These are phyloP conservation scores for Achlya flavicornis DNA, from an alignment of 2,888 invertebrate species.

Conservation along the genomic window DNA sequence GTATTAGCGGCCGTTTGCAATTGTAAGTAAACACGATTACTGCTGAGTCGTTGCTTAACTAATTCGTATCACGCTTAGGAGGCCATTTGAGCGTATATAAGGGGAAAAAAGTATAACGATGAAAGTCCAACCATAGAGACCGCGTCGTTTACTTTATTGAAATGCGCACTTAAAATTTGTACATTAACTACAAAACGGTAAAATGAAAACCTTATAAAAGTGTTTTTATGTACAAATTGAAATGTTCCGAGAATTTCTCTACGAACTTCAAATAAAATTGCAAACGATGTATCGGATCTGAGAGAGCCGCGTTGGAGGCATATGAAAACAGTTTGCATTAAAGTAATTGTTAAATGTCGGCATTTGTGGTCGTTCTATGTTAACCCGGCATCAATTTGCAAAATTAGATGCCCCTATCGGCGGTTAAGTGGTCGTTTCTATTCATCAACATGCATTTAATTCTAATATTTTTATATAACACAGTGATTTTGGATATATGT, in stretches of 20 bases:
- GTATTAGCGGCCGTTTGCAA: constrained; percentile 69
- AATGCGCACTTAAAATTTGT: constrained; percentile 62
- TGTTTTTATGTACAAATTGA: constrained; percentile 64
- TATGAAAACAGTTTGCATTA: constrained; percentile 66
- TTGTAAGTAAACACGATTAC: constrained; percentile 73
- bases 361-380: constrained; percentile 53
- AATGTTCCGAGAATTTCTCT: constrained; percentile 48
- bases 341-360: constrained; percentile 58
- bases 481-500: too few relatives aligned
- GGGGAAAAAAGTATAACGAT: constrained; percentile 53
- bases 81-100: constrained; percentile 45
- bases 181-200: constrained; percentile 49
- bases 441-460: constrained; percentile 41
- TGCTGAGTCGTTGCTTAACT: constrained; percentile 67
- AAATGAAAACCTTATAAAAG: constrained; percentile 57
- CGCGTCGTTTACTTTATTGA: constrained; percentile 59
- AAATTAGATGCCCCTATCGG: constrained; percentile 60
- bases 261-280: constrained; percentile 67
- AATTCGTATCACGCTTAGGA: constrained; percentile 71
- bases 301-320: constrained; percentile 45
- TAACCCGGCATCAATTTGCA: constrained; percentile 64
- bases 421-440: constrained; percentile 46
- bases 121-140: constrained; percentile 44
- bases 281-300: constrained; percentile 61
- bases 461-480: too few relatives aligned